phyloP scores from a whole-genome alignment of 2,113 vertebrate species.

The Empidonax traillii region DNA sequence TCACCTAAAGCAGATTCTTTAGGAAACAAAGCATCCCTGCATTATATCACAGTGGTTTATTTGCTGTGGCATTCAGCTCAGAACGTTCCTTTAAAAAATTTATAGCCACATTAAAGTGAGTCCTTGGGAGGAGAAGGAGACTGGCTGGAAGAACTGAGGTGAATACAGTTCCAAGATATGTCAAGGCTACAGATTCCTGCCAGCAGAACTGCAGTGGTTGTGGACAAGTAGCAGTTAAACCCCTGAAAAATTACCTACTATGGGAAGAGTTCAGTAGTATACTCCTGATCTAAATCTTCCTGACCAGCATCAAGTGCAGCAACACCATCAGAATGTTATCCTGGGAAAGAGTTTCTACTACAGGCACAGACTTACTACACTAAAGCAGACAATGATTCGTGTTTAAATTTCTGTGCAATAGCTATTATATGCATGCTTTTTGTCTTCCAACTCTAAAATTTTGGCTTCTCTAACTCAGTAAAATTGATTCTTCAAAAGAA shows the following conservation, averaged over 20 bases:
- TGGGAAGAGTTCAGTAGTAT: background rate
- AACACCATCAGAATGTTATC: background rate
- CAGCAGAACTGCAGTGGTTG: background rate
- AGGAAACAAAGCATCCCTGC: background rate
- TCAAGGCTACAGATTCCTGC: background rate
- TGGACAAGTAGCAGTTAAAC: background rate
- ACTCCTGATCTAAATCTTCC: background rate
- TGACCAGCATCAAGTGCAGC: background rate
- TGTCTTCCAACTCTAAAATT: background rate
- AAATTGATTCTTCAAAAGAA: conserved; percentile 9
- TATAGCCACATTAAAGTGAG: conserved; percentile 23
- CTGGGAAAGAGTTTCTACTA: background rate
- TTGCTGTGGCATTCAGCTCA: conserved; percentile 13
- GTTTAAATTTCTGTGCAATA: background rate
- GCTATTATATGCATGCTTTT: background rate
- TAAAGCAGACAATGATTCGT: background rate
- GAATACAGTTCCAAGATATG: background rate
- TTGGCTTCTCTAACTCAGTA: background rate
- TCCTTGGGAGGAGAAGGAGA: background rate
- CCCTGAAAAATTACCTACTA: background rate
- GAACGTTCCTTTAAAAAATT: conserved; percentile 39
- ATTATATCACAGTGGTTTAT: conserved; percentile 2
- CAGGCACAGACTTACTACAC: background rate
- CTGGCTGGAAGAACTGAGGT: background rate
- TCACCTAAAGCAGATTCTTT: background rate